Evolutionary conservation across 2,888 invertebrate species (phyloP).

Genomic region (Lasioglossum calceatum): DNA sequence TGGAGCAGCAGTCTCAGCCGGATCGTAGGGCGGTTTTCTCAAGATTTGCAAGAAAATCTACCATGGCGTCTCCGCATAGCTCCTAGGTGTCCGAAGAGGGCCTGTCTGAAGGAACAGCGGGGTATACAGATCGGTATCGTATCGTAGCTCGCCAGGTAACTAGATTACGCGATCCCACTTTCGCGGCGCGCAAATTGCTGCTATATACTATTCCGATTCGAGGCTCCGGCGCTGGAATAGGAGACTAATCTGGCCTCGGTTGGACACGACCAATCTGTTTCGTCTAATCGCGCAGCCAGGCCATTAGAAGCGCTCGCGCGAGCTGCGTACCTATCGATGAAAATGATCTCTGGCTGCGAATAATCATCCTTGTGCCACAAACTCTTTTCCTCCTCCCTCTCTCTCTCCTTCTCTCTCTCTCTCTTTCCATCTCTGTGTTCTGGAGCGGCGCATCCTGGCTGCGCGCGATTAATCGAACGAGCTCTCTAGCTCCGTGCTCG

Average conservation of each 20-base stretch:
- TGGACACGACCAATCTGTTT: conserved; percentile 65
- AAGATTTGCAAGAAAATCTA: neutral
- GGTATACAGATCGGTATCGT: conserved; percentile 55
- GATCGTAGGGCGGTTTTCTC: neutral
- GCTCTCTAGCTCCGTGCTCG: neutral
- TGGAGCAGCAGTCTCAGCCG: neutral
- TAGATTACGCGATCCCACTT: conserved; percentile 70
- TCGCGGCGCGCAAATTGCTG: conserved; percentile 68
- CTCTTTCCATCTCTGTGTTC: neutral
- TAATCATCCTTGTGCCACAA: conserved; percentile 11
- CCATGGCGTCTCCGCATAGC: neutral
- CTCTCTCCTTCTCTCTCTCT: neutral
- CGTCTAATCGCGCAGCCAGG: conserved; percentile 56
- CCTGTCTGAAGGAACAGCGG: conserved; percentile 39
- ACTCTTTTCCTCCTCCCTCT: neutral
- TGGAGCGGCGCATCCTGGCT: neutral
- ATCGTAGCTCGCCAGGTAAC: conserved; percentile 58
- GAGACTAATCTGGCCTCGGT: conserved; percentile 61
- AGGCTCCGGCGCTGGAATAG: conserved; percentile 34
- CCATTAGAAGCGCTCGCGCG: conserved; percentile 58
- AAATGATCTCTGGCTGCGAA: conserved; percentile 54
- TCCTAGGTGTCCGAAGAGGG: neutral
- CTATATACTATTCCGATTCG: conserved; percentile 58
- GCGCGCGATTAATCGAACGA: neutral
- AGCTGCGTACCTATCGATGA: conserved; percentile 56